Conservation (phyloP, 2,888 invertebrate species). For the Kuschelorhynchus macadamiae region DNA sequence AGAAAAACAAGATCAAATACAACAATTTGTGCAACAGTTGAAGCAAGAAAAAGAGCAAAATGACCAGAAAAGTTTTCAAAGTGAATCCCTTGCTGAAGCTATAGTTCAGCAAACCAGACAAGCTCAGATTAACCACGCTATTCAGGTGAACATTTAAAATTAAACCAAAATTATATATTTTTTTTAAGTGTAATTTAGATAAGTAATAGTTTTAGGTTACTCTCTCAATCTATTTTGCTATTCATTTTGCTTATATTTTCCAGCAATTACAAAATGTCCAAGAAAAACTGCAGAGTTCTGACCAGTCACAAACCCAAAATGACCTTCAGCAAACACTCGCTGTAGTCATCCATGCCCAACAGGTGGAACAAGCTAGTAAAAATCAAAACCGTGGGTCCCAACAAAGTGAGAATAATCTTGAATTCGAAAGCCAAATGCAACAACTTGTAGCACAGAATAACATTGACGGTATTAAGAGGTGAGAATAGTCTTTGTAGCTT, state of each 20-base stretch:
- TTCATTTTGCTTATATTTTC: too few relatives aligned
- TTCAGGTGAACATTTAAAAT: conserved; percentile 10
- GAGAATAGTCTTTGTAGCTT: background rate
- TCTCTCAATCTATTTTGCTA: too few relatives aligned
- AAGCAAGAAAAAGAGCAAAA: conserved; percentile 9
- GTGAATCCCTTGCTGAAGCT: background rate
- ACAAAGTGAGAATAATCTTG: too few relatives aligned
- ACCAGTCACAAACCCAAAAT: conserved; percentile 10
- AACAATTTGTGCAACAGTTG: conserved; percentile 22
- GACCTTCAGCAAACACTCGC: conserved; percentile 26
- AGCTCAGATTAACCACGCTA: conserved; percentile 24
- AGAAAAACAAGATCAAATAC: conserved; percentile 9
- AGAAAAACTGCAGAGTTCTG: background rate
- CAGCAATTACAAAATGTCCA: conserved; percentile 6
- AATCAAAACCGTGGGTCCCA: conserved; percentile 1
- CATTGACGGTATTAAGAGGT: conserved; percentile 29
- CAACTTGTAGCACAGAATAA: conserved; percentile 25
- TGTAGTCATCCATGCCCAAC: conserved; percentile 15
- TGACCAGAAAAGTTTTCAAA: background rate
- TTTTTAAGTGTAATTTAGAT: too few relatives aligned
- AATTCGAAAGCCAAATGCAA: conserved; percentile 20
- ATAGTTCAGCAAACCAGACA: conserved; percentile 11
- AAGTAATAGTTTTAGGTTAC: too few relatives aligned
- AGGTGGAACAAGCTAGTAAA: conserved; percentile 10
- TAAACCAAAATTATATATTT: too few relatives aligned